Conservation (phyloP, 2,888 invertebrate species). For the Agrotis clavis region DNA sequence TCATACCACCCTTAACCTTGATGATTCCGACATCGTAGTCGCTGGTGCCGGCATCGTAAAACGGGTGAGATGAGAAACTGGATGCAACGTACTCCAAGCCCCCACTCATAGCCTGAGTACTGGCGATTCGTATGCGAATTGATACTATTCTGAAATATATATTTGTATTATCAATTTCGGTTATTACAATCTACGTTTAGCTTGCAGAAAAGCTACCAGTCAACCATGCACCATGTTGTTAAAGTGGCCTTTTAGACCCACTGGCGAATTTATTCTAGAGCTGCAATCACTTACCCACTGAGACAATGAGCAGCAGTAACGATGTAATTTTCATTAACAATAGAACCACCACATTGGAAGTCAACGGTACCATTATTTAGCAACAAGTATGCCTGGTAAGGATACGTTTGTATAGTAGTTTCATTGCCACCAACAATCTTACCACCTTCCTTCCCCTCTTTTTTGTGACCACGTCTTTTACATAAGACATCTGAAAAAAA, state of each 20-base stretch:
- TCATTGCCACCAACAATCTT: slow-evolving; percentile 86
- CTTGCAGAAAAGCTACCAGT: too few relatives aligned
- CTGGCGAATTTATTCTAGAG: background rate
- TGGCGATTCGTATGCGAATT: slow-evolving; percentile 82
- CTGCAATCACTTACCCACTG: slow-evolving; percentile 72
- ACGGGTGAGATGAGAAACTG: slow-evolving; percentile 76
- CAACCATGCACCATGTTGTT: too few relatives aligned
- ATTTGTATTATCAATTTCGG: background rate
- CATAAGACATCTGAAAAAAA: slow-evolving; percentile 72
- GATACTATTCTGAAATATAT: slow-evolving; percentile 72
- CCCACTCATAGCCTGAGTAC: slow-evolving; percentile 76
- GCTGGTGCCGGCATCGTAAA: slow-evolving; percentile 77
- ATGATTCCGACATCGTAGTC: slow-evolving; percentile 88
- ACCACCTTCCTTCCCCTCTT: slow-evolving; percentile 54
- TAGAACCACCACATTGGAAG: slow-evolving; percentile 87
- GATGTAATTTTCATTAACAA: slow-evolving; percentile 78
- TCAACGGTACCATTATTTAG: slow-evolving; percentile 71
- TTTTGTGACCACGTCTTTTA: slow-evolving; percentile 66
- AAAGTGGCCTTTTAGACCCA: too few relatives aligned
- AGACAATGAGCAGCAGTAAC: slow-evolving; percentile 89
- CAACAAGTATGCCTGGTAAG: slow-evolving; percentile 84
- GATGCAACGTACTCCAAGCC: slow-evolving; percentile 82
- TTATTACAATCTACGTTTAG: background rate
- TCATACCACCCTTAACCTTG: slow-evolving; percentile 75
- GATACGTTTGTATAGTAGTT: slow-evolving; percentile 78